Evolutionary conservation across 1,140 invertebrate species (phyloP).

Genomic region (Heliconius congener): DNA sequence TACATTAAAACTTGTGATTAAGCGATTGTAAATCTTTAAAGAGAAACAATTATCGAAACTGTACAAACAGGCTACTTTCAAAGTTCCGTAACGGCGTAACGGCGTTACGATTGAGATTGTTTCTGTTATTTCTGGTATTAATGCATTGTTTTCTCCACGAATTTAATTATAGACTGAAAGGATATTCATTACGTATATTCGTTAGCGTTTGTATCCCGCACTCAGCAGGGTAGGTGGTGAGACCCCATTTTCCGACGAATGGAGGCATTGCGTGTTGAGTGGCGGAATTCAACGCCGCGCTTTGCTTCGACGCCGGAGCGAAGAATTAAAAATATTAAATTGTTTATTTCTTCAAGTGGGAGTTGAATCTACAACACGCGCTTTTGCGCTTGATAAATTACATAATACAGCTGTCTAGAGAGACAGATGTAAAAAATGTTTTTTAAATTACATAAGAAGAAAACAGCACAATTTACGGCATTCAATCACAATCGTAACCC

Average conservation of each 20-base stretch:
- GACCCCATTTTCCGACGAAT: too few species aligned
- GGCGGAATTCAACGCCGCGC: too few species aligned
- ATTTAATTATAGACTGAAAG: not conserved
- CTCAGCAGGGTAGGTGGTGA: too few species aligned
- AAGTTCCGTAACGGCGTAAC: slow-evolving; percentile 5
- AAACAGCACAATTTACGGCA: not conserved
- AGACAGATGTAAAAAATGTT: too few species aligned
- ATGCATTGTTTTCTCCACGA: not conserved
- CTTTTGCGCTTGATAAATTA: not conserved
- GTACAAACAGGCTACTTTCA: slow-evolving; percentile 23
- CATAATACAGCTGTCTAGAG: too few species aligned
- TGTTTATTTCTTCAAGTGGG: too few species aligned
- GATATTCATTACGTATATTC: not conserved
- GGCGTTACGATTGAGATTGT: slow-evolving; percentile 5
- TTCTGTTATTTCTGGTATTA: not conserved
- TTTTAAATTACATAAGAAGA: not conserved
- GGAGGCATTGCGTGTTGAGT: too few species aligned
- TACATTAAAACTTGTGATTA: slow-evolving; percentile 48
- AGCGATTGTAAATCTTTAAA: slow-evolving; percentile 33
- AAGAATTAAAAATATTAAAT: too few species aligned
- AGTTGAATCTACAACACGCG: too few species aligned
- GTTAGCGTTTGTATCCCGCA: too few species aligned
- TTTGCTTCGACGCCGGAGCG: too few species aligned
- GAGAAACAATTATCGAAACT: slow-evolving; percentile 29
- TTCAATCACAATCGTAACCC: not conserved